phyloP scores from a whole-genome alignment of 2,113 vertebrate species.

The Callochromis pleurospilus region DNA sequence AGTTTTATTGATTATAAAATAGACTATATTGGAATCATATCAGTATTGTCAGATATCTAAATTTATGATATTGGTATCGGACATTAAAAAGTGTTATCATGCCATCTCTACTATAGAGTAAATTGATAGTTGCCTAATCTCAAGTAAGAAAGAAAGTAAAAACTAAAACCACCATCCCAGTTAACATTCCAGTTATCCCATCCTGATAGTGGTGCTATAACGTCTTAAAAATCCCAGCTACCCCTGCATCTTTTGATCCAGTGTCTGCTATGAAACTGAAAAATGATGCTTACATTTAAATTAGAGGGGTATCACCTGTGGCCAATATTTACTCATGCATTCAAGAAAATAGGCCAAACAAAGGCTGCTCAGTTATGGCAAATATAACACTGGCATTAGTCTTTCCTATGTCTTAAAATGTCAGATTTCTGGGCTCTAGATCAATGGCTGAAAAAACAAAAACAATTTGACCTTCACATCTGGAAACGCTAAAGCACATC shows the following conservation, averaged over 20 bases:
- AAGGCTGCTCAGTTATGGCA: background rate
- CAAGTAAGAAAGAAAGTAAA: background rate
- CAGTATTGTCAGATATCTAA: background rate
- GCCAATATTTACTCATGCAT: background rate
- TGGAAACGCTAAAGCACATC: background rate
- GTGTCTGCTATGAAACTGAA: background rate
- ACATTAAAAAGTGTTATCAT: background rate
- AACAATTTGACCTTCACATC: background rate
- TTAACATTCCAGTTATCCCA: background rate
- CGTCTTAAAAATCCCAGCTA: background rate
- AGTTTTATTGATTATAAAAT: background rate
- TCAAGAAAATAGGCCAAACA: background rate
- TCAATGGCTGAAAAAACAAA: background rate
- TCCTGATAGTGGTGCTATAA: background rate
- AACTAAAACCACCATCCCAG: background rate
- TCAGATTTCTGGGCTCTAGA: background rate
- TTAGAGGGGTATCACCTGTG: background rate
- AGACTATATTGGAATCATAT: background rate
- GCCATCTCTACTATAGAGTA: background rate
- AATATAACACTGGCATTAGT: background rate
- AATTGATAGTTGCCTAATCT: background rate
- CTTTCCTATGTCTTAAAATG: background rate
- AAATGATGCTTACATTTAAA: background rate
- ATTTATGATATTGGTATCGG: background rate
- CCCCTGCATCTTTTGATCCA: background rate